Evolutionary conservation across 2,113 vertebrate species (phyloP).

Genomic region (Silurus glanis): DNA sequence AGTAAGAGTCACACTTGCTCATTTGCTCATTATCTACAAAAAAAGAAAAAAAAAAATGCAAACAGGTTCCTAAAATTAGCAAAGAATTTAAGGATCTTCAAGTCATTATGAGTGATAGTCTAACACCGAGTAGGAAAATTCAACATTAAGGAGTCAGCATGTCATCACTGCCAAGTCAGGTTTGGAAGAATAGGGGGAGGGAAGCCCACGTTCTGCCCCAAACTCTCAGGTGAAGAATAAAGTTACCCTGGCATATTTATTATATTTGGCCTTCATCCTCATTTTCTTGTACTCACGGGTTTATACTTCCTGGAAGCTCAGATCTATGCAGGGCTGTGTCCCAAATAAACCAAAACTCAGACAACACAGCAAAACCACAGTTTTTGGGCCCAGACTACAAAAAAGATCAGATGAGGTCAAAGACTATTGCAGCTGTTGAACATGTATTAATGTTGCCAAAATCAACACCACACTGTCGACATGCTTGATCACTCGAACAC

Average conservation of each 20-base stretch:
- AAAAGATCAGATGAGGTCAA: constrained; percentile 51
- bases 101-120: neutral
- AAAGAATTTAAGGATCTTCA: neutral
- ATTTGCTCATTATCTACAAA: neutral
- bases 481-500: constrained; percentile 8
- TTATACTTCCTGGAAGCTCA: constrained; percentile 37
- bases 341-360: constrained; percentile 45
- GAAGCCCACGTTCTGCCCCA: neutral
- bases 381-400: constrained; percentile 37
- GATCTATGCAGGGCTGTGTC: constrained; percentile 34
- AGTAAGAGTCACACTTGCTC: neutral
- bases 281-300: constrained; percentile 33
- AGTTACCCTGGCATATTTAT: constrained; percentile 31
- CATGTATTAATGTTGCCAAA: constrained; percentile 19
- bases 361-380: constrained; percentile 36
- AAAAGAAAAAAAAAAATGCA: neutral
- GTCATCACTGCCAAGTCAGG: neutral
- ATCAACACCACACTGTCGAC: constrained; percentile 12
- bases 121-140: neutral
- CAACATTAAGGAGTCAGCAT: neutral
- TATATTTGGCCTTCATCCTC: constrained; percentile 11
- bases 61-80: neutral
- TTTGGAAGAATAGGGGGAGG: neutral
- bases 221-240: constrained; percentile 32
- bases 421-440: constrained; percentile 45